A percentile compares a stretch with the other conserved stretches of the same genome.
phyloP scores from a whole-genome alignment of 2,797 vertebrate species.

The Peromyscus eremicus region DNA sequence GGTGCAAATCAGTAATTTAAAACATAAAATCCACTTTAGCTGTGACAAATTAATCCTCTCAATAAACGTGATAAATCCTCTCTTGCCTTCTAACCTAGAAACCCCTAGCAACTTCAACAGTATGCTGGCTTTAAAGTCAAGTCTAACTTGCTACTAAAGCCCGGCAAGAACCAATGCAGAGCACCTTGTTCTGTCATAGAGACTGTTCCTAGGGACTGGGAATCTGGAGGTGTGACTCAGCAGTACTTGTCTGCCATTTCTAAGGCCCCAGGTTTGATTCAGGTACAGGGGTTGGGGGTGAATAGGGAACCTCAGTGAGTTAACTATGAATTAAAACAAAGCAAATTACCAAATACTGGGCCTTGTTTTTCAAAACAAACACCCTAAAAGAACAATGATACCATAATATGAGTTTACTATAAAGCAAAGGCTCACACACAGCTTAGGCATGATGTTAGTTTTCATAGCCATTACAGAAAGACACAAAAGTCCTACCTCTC shows the following conservation, averaged over 20 bases:
- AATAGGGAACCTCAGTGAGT: not conserved
- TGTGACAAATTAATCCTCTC: constrained; percentile 20
- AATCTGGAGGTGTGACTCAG: not conserved
- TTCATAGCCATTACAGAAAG: constrained; percentile 8
- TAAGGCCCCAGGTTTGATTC: not conserved
- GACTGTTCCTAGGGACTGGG: not conserved
- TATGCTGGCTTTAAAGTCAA: constrained; percentile 26
- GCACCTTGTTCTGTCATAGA: not conserved
- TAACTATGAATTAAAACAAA: constrained; percentile 50
- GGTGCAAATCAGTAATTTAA: constrained; percentile 24
- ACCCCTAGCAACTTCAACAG: constrained; percentile 32
- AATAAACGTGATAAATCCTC: constrained; percentile 13
- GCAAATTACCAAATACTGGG: not conserved
- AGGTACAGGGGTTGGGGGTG: no score
- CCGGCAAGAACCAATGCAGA: not conserved
- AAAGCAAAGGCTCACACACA: constrained; percentile 27
- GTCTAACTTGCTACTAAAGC: constrained; percentile 54
- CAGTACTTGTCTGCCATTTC: not conserved
- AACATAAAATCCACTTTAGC: constrained; percentile 44
- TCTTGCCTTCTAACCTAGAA: constrained; percentile 42
- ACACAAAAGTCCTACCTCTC: constrained; percentile 91
- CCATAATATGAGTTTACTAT: not conserved
- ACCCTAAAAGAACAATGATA: not conserved
- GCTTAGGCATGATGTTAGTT: not conserved
- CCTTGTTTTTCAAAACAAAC: constrained; percentile 38